Percentiles rank a stretch among this genome's conserved stretches.
These are phyloP conservation scores for Ips nitidus DNA, from an alignment of 1,140 invertebrate genomes.

Conservation along the genomic window DNA sequence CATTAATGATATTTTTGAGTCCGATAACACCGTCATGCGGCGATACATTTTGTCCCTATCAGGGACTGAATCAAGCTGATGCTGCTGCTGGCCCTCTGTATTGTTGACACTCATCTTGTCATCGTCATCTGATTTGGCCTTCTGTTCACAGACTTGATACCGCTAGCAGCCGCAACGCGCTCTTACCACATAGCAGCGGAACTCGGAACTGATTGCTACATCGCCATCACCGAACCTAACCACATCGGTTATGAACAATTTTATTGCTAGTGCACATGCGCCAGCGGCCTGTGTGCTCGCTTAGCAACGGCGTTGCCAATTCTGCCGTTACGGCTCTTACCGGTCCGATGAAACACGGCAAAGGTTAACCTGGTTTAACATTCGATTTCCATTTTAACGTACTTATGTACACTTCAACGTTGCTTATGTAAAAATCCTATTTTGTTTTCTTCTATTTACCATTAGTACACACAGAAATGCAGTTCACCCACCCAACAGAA, in stretches of 20 bases:
- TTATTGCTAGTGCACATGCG: constrained; percentile 24
- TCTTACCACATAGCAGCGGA: constrained; percentile 34
- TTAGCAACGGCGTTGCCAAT: constrained; percentile 26
- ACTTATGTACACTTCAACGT: not conserved
- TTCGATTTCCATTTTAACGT: constrained; percentile 31
- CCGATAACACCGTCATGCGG: constrained; percentile 35
- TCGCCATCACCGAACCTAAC: constrained; percentile 11
- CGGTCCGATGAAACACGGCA: constrained; percentile 21
- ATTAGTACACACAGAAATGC: too few species aligned
- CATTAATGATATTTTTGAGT: constrained; percentile 37
- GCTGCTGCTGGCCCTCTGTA: constrained; percentile 36
- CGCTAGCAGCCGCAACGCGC: constrained; percentile 22
- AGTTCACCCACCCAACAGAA: too few species aligned
- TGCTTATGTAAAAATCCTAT: not conserved
- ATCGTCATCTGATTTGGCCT: constrained; percentile 34
- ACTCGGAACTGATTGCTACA: constrained; percentile 37
- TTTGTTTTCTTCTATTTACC: too few species aligned
- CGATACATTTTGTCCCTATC: constrained; percentile 41
- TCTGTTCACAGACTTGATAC: constrained; percentile 29
- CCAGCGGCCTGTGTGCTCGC: constrained; percentile 21
- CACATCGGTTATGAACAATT: constrained; percentile 29
- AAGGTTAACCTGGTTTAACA: constrained; percentile 36
- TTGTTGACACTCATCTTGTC: constrained; percentile 45
- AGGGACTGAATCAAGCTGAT: constrained; percentile 27
- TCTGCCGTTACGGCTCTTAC: constrained; percentile 16